These are phyloP conservation scores for Enteromius mattozi DNA, from an alignment of 2,797 vertebrate species.

Conservation along the genomic window DNA sequence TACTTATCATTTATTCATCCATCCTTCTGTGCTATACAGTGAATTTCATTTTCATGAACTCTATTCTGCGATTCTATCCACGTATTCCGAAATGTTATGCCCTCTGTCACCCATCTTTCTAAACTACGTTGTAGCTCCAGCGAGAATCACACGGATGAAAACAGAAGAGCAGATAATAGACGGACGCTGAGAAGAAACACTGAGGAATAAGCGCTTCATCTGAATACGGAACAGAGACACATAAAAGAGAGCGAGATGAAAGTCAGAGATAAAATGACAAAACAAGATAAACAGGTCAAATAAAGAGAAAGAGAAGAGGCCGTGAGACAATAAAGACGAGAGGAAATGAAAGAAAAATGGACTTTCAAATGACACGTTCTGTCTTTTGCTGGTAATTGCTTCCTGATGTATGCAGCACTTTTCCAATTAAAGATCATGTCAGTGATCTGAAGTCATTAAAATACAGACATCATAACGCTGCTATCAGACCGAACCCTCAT, in stretches of 20 bases:
- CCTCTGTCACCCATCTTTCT: slow-evolving; percentile 4
- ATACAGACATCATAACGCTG: slow-evolving; percentile 44
- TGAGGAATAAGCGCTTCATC: background rate
- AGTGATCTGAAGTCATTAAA: slow-evolving; percentile 54
- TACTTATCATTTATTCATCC: background rate
- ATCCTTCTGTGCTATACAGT: background rate
- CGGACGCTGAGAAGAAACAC: background rate
- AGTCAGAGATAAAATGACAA: slow-evolving; percentile 12
- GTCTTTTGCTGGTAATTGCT: slow-evolving; percentile 31
- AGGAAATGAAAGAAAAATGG: slow-evolving; percentile 20
- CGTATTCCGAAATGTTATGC: background rate
- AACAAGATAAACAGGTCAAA: slow-evolving; percentile 22
- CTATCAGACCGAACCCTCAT: slow-evolving; percentile 33
- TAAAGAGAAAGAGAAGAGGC: slow-evolving; percentile 23
- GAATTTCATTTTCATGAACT: background rate
- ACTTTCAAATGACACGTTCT: slow-evolving; percentile 3
- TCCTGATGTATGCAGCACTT: slow-evolving; percentile 47
- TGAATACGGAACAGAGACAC: slow-evolving; percentile 16
- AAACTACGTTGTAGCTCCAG: background rate
- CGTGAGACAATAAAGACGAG: background rate
- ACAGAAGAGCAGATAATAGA: slow-evolving; percentile 22
- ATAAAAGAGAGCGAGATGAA: slow-evolving; percentile 27
- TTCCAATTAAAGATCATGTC: slow-evolving; percentile 62
- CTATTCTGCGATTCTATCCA: background rate
- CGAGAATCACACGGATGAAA: background rate